Conservation (phyloP, 2,888 invertebrate genomes). For the Vandiemenella viatica region DNA sequence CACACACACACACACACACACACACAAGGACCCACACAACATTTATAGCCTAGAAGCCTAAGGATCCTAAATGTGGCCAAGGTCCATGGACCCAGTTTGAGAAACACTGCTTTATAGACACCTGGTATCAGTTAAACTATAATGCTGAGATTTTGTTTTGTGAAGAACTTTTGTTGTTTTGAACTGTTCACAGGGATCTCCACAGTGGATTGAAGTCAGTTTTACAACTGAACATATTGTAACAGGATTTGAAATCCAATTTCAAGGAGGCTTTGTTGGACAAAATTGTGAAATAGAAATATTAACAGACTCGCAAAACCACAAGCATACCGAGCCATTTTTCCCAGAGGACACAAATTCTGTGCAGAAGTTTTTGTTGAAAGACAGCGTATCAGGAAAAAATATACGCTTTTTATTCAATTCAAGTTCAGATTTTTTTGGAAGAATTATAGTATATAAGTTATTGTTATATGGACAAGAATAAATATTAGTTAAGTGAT, state of each 20-base stretch:
- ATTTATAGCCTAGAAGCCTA: too few relatives aligned
- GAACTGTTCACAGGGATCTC: constrained; percentile 35
- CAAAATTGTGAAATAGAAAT: constrained; percentile 35
- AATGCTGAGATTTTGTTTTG: too few relatives aligned
- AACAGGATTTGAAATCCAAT: constrained; percentile 38
- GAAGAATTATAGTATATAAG: constrained; percentile 48
- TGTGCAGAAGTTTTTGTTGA: constrained; percentile 36
- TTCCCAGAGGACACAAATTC: constrained; percentile 48
- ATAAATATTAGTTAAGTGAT: too few relatives aligned
- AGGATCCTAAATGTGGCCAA: too few relatives aligned
- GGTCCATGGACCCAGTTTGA: too few relatives aligned
- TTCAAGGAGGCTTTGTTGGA: constrained; percentile 56
- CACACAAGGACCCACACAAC: too few relatives aligned
- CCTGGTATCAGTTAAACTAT: too few relatives aligned
- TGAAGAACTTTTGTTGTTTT: too few relatives aligned
- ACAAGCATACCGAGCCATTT: constrained; percentile 27
- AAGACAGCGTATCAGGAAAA: constrained; percentile 22
- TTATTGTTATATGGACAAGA: constrained; percentile 21
- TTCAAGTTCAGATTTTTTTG: constrained; percentile 49
- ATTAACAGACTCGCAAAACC: constrained; percentile 20
- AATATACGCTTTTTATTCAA: constrained; percentile 39
- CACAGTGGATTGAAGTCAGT: constrained; percentile 45
- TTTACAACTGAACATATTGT: constrained; percentile 33
- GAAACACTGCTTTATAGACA: too few relatives aligned
- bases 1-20: too few relatives aligned